A percentile compares a stretch with the other conserved stretches of the same genome.
These are phyloP conservation scores for Anniella stebbinsi DNA, from an alignment of 2,797 vertebrate genomes.

Conservation along the genomic window DNA sequence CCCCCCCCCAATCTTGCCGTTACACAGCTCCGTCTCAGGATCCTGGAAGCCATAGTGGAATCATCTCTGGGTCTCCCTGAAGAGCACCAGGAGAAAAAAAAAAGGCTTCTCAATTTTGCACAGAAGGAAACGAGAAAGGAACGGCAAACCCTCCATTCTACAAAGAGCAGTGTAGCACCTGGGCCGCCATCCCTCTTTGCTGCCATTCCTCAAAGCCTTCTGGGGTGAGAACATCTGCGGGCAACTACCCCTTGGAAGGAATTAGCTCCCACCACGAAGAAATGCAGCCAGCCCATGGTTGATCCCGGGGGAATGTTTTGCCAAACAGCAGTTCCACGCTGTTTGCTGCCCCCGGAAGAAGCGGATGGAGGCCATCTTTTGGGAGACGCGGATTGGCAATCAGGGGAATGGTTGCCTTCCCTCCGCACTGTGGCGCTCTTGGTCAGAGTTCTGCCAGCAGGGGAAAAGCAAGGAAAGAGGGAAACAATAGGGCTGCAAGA, in stretches of 20 bases:
- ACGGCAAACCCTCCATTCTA: not conserved
- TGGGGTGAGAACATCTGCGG: constrained; percentile 68
- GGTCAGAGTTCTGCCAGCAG: not conserved
- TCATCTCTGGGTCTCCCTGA: not conserved
- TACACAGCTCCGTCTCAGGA: constrained; percentile 54
- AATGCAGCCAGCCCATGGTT: constrained; percentile 21
- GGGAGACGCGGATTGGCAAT: not conserved
- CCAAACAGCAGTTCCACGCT: not conserved
- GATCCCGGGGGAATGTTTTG: not conserved
- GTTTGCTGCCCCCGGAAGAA: not conserved
- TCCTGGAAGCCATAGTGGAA: not conserved
- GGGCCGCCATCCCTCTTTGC: not conserved
- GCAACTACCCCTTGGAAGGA: not conserved
- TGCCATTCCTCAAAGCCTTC: constrained; percentile 60
- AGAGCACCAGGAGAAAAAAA: no score
- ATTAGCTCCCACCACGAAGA: not conserved
- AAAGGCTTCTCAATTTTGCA: no score
- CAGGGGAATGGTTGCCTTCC: not conserved
- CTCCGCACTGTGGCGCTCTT: not conserved
- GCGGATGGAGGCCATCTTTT: not conserved
- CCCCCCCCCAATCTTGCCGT: constrained; percentile 14
- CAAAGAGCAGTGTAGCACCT: not conserved
- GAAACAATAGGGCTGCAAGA: not conserved
- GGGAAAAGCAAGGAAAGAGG: not conserved
- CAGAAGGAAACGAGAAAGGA: no score